phyloP scores from a whole-genome alignment of 2,888 invertebrate genomes.

The Apantesis nais region DNA sequence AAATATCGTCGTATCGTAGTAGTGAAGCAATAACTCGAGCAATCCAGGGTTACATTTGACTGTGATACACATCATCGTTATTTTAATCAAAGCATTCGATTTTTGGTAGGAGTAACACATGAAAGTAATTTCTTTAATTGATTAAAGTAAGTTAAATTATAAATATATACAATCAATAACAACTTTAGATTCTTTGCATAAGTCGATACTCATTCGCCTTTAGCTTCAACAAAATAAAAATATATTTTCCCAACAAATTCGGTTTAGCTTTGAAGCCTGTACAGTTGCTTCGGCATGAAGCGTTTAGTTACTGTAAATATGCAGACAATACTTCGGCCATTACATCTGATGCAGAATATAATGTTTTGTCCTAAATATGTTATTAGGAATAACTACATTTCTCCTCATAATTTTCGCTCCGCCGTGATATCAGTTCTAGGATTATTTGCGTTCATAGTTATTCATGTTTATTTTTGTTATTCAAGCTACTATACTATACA shows the following conservation, averaged over 20 bases:
- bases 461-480: background rate
- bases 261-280: background rate
- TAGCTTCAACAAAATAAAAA: background rate
- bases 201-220: background rate
- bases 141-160: background rate
- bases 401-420: background rate
- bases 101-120: background rate
- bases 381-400: slow-evolving; percentile 13
- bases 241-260: background rate
- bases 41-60: background rate
- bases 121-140: background rate
- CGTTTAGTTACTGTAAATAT: slow-evolving; percentile 9
- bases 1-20: too few relatives aligned
- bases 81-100: background rate
- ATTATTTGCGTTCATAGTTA: background rate
- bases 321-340: slow-evolving; percentile 16
- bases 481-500: background rate
- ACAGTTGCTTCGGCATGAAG: background rate
- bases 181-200: background rate
- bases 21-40: too few relatives aligned
- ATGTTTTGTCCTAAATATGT: slow-evolving; percentile 14
- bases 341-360: slow-evolving; percentile 15
- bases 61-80: too few relatives aligned
- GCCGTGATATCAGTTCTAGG: background rate
- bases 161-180: background rate